These are phyloP conservation scores for Formica exsecta DNA, from an alignment of 1,140 invertebrate species.

Conservation along the genomic window DNA sequence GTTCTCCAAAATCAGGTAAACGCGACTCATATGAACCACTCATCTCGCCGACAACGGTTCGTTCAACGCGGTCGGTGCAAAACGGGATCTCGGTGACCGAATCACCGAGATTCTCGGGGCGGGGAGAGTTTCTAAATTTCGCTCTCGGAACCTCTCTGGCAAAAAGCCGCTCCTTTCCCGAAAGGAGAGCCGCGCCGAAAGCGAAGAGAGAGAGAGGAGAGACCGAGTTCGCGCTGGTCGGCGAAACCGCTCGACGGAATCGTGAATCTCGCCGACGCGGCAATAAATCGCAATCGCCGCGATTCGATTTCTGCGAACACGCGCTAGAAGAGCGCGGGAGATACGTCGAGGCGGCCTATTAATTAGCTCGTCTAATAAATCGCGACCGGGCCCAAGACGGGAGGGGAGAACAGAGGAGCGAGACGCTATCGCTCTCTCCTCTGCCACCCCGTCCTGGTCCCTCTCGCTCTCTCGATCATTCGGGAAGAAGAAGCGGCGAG, in stretches of 20 bases:
- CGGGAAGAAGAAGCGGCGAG: constrained; percentile 5
- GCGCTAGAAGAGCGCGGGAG: constrained; percentile 50
- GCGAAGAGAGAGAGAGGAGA: constrained; percentile 35
- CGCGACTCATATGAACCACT: no score
- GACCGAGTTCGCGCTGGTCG: not conserved
- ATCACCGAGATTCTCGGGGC: not conserved
- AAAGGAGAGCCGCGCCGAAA: not conserved
- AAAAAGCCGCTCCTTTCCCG: constrained; percentile 40
- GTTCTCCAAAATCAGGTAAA: not conserved
- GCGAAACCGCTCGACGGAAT: constrained; percentile 43
- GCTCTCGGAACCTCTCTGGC: not conserved
- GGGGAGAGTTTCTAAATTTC: constrained; percentile 27
- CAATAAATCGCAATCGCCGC: constrained; percentile 75
- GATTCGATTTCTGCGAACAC: constrained; percentile 77
- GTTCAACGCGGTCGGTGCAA: not conserved
- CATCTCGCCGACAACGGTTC: not conserved
- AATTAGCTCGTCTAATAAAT: constrained; percentile 84
- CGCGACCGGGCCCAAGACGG: constrained; percentile 54
- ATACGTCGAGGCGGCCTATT: constrained; percentile 77
- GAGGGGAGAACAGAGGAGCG: not conserved
- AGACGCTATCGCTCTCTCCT: constrained; percentile 39
- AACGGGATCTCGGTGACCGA: not conserved
- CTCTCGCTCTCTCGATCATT: constrained; percentile 14
- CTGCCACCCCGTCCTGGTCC: constrained; percentile 22
- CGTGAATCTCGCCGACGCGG: constrained; percentile 54